phyloP scores from a whole-genome alignment of 2,797 vertebrate genomes.

The Sebastes elongatus region DNA sequence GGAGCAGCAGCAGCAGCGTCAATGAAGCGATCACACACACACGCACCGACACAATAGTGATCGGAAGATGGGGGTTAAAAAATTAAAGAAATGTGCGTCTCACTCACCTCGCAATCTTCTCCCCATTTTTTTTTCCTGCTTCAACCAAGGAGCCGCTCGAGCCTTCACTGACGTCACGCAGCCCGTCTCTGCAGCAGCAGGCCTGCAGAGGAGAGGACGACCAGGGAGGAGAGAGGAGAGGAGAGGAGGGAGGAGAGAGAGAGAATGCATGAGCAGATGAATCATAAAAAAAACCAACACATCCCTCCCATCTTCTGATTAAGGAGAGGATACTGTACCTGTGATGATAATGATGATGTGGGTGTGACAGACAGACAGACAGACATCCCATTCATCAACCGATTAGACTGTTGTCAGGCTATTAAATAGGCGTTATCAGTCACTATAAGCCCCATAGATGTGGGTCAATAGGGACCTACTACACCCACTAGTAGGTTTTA shows the following conservation, averaged over 20 bases:
- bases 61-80: constrained; percentile 4
- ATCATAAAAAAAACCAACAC: background rate
- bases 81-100: constrained; percentile 60
- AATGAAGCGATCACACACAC: constrained; percentile 16
- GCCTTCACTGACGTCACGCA: constrained; percentile 85
- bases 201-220: constrained; percentile 77
- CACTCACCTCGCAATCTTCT: constrained; percentile 82
- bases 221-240: constrained; percentile 45
- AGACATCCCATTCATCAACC: background rate
- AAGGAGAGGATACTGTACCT: constrained; percentile 19
- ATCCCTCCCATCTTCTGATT: constrained; percentile 14
- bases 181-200: constrained; percentile 82
- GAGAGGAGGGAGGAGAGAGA: background rate
- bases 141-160: constrained; percentile 80
- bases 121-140: constrained; percentile 78
- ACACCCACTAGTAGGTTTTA: no score
- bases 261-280: constrained; percentile 10
- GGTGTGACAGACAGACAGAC: background rate
- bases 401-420: no score
- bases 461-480: no score
- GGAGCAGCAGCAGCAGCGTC: constrained; percentile 31
- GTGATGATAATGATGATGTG: constrained; percentile 9
- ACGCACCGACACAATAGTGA: constrained; percentile 1
- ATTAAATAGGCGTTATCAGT: no score
- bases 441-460: no score